A percentile compares a stretch with the other conserved stretches of the same genome.
Evolutionary conservation across 2,797 vertebrate genomes (phyloP).

Genomic region (Crenuchus spilurus): DNA sequence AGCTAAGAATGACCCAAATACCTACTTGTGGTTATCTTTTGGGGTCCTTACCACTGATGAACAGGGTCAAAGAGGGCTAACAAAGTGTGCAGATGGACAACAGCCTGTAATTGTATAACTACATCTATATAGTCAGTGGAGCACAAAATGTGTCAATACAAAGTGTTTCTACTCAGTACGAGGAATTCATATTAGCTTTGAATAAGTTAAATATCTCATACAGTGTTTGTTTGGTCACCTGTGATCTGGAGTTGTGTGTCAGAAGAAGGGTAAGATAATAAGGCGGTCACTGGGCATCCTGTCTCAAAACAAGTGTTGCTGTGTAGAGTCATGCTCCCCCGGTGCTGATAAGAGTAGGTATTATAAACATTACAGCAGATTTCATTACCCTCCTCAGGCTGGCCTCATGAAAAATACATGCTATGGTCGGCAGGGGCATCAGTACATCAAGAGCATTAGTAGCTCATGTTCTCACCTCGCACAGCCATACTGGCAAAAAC

Average conservation of each 20-base stretch:
- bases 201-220: no score
- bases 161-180: no score
- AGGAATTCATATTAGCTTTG: no score
- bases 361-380: slow-evolving; percentile 78
- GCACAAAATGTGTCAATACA: no score
- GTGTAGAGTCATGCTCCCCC: slow-evolving; percentile 66
- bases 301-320: slow-evolving; percentile 32
- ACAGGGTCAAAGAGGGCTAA: no score
- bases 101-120: no score
- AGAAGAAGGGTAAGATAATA: background rate
- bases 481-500: slow-evolving; percentile 30
- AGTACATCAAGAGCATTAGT: slow-evolving; percentile 52
- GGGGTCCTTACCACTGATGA: no score
- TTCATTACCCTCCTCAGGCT: slow-evolving; percentile 80
- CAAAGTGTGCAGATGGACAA: no score
- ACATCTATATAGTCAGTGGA: no score
- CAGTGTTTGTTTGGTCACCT: background rate
- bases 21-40: no score
- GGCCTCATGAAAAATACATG: slow-evolving; percentile 82
- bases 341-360: slow-evolving; percentile 72
- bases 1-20: no score
- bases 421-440: slow-evolving; percentile 70
- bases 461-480: slow-evolving; percentile 29
- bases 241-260: background rate
- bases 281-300: slow-evolving; percentile 2